Percentiles rank a stretch among this genome's conserved stretches.
These are phyloP conservation scores for Echiichthys vipera DNA, from an alignment of 2,797 vertebrate species.

Conservation along the genomic window DNA sequence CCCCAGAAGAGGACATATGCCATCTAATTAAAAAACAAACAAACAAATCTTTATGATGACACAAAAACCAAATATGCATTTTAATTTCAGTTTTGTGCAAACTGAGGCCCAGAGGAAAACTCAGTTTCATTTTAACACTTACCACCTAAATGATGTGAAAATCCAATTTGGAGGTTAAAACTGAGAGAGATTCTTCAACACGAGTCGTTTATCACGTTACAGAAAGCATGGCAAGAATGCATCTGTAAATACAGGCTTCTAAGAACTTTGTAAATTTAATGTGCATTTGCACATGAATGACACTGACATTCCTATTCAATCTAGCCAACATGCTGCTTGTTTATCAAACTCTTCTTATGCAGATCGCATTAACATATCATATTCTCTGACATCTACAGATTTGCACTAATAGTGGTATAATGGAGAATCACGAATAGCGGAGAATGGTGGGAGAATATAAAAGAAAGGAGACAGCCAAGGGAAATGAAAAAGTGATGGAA, in stretches of 20 bases:
- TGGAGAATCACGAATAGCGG: slow-evolving; percentile 17
- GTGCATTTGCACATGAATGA: slow-evolving; percentile 62
- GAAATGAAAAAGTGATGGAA: slow-evolving; percentile 49
- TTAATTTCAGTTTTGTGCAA: slow-evolving; percentile 4
- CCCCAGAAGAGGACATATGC: not conserved
- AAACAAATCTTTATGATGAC: not conserved
- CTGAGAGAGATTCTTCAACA: slow-evolving; percentile 34
- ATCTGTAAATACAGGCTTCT: slow-evolving; percentile 30
- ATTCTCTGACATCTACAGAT: slow-evolving; percentile 32
- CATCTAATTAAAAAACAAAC: not conserved
- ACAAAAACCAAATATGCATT: not conserved
- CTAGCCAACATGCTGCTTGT: slow-evolving; percentile 21
- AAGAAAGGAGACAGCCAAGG: slow-evolving; percentile 17
- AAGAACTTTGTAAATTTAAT: slow-evolving; percentile 30
- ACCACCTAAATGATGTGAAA: slow-evolving; percentile 41
- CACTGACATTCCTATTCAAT: slow-evolving; percentile 22
- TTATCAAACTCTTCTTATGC: slow-evolving; percentile 43
- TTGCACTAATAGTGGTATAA: slow-evolving; percentile 22
- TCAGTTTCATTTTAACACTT: slow-evolving; percentile 22
- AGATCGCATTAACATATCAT: slow-evolving; percentile 19
- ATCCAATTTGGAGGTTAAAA: slow-evolving; percentile 54
- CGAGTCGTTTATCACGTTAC: slow-evolving; percentile 30
- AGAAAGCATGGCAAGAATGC: slow-evolving; percentile 11
- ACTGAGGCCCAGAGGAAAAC: slow-evolving; percentile 2
- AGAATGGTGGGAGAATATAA: slow-evolving; percentile 31